A percentile compares a stretch with the other conserved stretches of the same genome.
Evolutionary conservation across 2,888 invertebrate genomes (phyloP).

Genomic region (Cephus runcator): DNA sequence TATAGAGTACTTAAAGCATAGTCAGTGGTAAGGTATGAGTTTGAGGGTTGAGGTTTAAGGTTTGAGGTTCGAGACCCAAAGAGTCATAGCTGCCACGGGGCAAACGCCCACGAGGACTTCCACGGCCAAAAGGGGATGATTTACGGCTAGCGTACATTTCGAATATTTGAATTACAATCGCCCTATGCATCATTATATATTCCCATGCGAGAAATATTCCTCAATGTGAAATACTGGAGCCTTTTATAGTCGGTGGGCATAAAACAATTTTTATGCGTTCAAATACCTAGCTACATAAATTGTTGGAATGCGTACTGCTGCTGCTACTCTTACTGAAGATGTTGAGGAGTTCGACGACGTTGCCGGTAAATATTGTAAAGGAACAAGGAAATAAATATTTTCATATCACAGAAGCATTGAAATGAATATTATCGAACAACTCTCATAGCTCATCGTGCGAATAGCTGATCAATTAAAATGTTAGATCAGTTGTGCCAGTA

Average conservation of each 20-base stretch:
- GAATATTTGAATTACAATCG: constrained; percentile 25
- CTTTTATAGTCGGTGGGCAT: constrained; percentile 19
- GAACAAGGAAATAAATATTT: not conserved
- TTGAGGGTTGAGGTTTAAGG: not conserved
- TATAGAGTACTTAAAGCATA: not conserved
- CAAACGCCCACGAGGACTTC: constrained; percentile 4
- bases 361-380: not conserved
- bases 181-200: constrained; percentile 21
- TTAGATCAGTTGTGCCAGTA: no score
- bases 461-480: no score
- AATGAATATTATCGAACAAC: not conserved
- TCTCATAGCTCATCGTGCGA: not conserved
- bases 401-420: not conserved
- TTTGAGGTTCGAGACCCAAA: not conserved
- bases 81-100: constrained; percentile 4
- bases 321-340: not conserved
- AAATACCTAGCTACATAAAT: constrained; percentile 20
- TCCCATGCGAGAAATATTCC: constrained; percentile 19
- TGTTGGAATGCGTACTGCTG: not conserved
- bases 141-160: constrained; percentile 17
- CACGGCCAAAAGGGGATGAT: not conserved
- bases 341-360: not conserved
- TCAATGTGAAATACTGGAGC: constrained; percentile 23
- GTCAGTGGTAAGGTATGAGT: not conserved
- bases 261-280: constrained; percentile 24